Evolutionary conservation across 2,113 vertebrate species (phyloP).

Genomic region (Heteronetta atricapilla): DNA sequence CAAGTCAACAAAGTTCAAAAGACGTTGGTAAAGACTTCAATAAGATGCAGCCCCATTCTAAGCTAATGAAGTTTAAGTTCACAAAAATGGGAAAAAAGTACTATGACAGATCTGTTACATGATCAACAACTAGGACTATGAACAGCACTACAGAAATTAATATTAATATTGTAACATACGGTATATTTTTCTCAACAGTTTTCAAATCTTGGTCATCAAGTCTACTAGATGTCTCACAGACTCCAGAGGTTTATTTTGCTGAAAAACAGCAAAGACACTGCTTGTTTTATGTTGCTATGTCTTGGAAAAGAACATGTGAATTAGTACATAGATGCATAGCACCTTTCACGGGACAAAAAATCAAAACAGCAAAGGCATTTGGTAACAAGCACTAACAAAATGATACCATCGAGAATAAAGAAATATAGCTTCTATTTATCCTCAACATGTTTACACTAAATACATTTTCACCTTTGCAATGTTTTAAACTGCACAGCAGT

Average conservation of each 20-base stretch:
- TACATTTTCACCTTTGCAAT: neutral
- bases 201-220: neutral
- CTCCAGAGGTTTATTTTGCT: neutral
- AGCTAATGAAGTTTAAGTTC: neutral
- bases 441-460: neutral
- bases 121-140: neutral
- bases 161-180: neutral
- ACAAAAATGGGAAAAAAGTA: neutral
- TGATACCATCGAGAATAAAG: neutral
- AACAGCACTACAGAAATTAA: neutral
- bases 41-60: neutral
- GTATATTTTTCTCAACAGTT: neutral
- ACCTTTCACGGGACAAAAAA: neutral
- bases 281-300: neutral
- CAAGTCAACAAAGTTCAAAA: neutral
- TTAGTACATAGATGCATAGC: neutral
- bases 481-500: neutral
- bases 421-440: neutral
- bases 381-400: neutral
- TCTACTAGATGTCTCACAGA: neutral
- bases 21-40: neutral
- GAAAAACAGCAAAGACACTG: neutral
- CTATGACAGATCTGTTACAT: neutral
- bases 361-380: neutral
- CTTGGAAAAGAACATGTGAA: neutral